These are phyloP conservation scores for Seira ritae DNA, from an alignment of 2,888 invertebrate genomes.

Conservation along the genomic window DNA sequence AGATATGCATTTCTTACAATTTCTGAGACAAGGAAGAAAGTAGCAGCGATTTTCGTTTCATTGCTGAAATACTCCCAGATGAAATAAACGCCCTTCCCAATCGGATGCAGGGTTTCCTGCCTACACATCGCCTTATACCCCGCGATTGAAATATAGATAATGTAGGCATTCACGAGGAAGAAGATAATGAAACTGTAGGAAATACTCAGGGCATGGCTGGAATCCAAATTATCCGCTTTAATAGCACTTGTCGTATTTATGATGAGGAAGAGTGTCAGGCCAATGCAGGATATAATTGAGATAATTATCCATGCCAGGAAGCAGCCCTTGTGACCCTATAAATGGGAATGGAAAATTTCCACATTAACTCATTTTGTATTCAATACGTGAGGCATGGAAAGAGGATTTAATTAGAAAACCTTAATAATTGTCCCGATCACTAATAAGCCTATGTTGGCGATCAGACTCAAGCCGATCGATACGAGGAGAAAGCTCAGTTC, in stretches of 20 bases:
- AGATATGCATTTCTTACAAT: constrained; percentile 47
- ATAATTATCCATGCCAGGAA: constrained; percentile 41
- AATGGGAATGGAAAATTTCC: background rate
- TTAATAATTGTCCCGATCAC: constrained; percentile 45
- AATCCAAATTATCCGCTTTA: background rate
- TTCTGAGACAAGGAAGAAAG: constrained; percentile 50
- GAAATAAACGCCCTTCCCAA: constrained; percentile 35
- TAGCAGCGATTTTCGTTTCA: constrained; percentile 44
- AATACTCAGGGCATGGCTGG: constrained; percentile 8
- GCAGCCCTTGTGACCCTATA: constrained; percentile 27
- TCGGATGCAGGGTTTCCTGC: constrained; percentile 40
- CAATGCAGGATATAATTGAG: background rate
- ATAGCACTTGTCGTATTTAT: background rate
- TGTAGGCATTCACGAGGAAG: constrained; percentile 23
- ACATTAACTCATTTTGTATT: too few relatives aligned
- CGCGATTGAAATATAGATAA: constrained; percentile 22
- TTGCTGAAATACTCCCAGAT: constrained; percentile 53
- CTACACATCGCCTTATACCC: constrained; percentile 30
- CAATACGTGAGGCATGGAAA: background rate
- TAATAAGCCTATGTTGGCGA: constrained; percentile 23
- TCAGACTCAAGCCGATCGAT: constrained; percentile 6
- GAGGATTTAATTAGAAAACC: constrained; percentile 5
- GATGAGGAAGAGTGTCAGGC: constrained; percentile 17
- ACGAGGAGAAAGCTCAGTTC: constrained; percentile 37
- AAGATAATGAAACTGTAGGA: constrained; percentile 22